Conservation (phyloP, 2,113 vertebrate species). For the Uropsilus gracilis region DNA sequence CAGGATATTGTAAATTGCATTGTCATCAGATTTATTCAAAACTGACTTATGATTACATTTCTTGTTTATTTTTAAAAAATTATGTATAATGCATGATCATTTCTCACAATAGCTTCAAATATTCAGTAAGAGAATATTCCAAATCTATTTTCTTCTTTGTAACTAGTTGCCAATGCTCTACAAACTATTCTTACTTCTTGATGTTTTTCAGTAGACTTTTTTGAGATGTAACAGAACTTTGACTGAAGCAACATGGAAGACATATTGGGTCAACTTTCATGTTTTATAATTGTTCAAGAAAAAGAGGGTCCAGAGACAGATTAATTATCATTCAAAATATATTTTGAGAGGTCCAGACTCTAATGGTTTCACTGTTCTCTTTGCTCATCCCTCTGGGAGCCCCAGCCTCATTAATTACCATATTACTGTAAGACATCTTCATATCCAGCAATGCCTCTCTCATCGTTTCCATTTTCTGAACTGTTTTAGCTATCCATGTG, state of each 20-base stretch:
- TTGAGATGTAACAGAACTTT: neutral
- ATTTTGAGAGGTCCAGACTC: neutral
- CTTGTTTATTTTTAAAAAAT: neutral
- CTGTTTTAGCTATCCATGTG: neutral
- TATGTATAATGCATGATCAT: neutral
- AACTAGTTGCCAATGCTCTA: neutral
- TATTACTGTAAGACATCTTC: accelerated
- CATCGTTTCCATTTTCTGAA: neutral
- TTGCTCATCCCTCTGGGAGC: neutral
- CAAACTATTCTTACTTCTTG: neutral
- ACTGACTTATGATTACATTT: neutral
- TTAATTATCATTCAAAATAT: neutral
- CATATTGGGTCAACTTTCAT: neutral
- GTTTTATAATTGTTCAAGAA: neutral
- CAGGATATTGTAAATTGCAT: neutral
- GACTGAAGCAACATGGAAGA: neutral
- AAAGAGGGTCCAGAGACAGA: neutral
- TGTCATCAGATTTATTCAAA: neutral
- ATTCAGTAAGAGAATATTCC: neutral
- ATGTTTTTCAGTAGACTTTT: neutral
- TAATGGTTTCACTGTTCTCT: neutral
- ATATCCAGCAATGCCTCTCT: accelerated
- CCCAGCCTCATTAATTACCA: neutral
- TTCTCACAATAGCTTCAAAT: neutral
- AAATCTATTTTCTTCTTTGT: neutral